Percentiles rank a stretch among this genome's conserved stretches.
phyloP scores from a whole-genome alignment of 1,140 invertebrate genomes.

The Pristionchus pacificus region DNA sequence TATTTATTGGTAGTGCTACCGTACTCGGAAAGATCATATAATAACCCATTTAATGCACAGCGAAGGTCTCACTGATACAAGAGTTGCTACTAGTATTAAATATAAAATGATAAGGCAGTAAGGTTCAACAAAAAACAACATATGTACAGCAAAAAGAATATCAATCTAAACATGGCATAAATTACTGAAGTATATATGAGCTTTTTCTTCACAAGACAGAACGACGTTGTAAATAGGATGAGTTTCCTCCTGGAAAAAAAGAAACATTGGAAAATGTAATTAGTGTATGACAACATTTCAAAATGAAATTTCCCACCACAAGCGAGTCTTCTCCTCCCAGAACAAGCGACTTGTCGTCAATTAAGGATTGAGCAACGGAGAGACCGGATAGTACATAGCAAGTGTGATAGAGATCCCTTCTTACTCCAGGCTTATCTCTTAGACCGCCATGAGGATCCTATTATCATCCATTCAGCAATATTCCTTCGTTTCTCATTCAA shows the following conservation, averaged over 20 bases:
- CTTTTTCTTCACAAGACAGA: conserved; percentile 61
- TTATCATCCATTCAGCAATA: too few relatives aligned
- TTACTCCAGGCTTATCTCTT: conserved; percentile 93
- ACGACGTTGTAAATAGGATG: conserved; percentile 70
- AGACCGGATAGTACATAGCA: conserved; percentile 93
- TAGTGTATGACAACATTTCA: conserved; percentile 62
- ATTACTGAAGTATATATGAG: conserved; percentile 60
- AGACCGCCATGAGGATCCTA: conserved; percentile 73
- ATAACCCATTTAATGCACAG: too few relatives aligned
- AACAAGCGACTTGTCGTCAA: conserved; percentile 33
- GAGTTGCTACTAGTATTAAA: too few relatives aligned
- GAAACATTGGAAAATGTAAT: conserved; percentile 58
- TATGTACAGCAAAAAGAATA: too few relatives aligned
- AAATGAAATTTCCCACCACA: conserved; percentile 3
- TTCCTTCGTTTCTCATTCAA: too few relatives aligned
- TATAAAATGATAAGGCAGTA: too few relatives aligned
- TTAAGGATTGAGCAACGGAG: conserved; percentile 82
- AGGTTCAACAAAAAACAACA: too few relatives aligned
- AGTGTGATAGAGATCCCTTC: conserved; percentile 87
- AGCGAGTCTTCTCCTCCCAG: conserved; percentile 18
- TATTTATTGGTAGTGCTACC: too few relatives aligned
- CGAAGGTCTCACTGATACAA: too few relatives aligned
- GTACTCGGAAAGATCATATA: too few relatives aligned
- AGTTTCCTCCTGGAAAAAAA: conserved; percentile 59
- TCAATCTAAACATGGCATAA: too few relatives aligned